Evolutionary conservation across 2,113 vertebrate species (phyloP), one percentile per base, ranked within the genome.

Genomic region (Cisticola juncidis): DNA sequence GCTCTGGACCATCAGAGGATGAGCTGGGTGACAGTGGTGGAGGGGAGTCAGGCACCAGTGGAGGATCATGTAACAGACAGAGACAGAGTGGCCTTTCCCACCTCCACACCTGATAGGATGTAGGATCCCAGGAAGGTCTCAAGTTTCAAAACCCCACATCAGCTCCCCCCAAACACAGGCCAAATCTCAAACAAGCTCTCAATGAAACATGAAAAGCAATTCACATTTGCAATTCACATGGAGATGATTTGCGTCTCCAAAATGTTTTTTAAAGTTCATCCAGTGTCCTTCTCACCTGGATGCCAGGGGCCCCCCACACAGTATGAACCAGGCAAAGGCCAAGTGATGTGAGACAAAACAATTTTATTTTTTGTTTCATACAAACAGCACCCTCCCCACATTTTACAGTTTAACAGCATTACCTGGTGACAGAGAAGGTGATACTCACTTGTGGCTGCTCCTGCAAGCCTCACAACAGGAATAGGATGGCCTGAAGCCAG

Each of bases 311-410:
- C 3, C 28, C 51, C 33, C 0, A 1, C 6, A 11, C 0, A 0
- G 11, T 2, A 16, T 0, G 1, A 22, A 29, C 3, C 18, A 26
- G 76, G 65, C 31, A 16, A 31, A 58, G 58, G 36, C 40, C 31
- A 21, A 51, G 29, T 8, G 19, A 51, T 2, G 23, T 1, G 18
- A 92, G 78, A 54, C 73, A 54, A 80, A 84, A 35, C 26, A 38
- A 2, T 33, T 97, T 95, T 95, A 95, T 95, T 94, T 73, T 50
- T 35, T 61, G 64, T 72, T 94, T 69, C 82, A 93, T 85, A 89
- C 62, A 91, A 86, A 92, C 5, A 1, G 25, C 19, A 26, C 86
- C 74, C 81, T 62, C 35, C 68, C 53, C 62, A 13, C 1, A 13
- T 40, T 38, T 72, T 62, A 61, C 74, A 86, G 82, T 86, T 70